These are phyloP conservation scores for Belonocnema kinseyi DNA, from an alignment of 1,140 invertebrate species.

Conservation along the genomic window DNA sequence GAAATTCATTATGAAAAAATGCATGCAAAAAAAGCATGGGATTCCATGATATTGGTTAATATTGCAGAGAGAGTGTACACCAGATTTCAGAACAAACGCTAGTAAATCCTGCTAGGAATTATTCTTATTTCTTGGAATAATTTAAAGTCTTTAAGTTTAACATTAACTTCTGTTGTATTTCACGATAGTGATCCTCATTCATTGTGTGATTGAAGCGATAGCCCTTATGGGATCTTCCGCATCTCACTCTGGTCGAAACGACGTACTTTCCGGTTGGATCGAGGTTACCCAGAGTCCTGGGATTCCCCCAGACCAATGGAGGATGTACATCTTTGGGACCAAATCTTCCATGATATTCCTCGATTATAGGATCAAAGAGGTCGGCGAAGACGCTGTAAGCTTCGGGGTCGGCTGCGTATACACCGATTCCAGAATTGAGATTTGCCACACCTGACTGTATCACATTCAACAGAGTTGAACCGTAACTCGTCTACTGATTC, in stretches of 20 bases:
- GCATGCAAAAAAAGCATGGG: too few species aligned
- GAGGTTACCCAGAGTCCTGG: constrained; percentile 81
- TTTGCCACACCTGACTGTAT: constrained; percentile 82
- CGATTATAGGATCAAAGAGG: constrained; percentile 87
- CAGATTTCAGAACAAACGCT: too few species aligned
- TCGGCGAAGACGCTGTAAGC: constrained; percentile 81
- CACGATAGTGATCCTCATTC: constrained; percentile 80
- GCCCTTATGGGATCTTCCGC: constrained; percentile 81
- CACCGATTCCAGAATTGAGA: constrained; percentile 79
- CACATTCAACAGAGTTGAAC: constrained; percentile 81
- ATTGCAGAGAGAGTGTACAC: too few species aligned
- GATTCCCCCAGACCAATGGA: constrained; percentile 82
- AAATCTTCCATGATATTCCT: constrained; percentile 84
- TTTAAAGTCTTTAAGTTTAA: background rate
- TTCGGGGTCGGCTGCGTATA: constrained; percentile 86
- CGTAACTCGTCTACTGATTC: constrained; percentile 77
- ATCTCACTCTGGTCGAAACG: constrained; percentile 85
- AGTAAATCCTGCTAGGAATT: background rate
- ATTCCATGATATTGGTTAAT: too few species aligned
- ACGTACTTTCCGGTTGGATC: constrained; percentile 84
- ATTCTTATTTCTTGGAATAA: constrained; percentile 18
- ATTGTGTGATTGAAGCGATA: constrained; percentile 88
- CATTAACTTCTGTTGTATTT: constrained; percentile 78
- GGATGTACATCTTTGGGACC: constrained; percentile 81
- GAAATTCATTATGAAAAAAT: too few species aligned